phyloP scores from a whole-genome alignment of 2,888 invertebrate species.

The Dione juno region DNA sequence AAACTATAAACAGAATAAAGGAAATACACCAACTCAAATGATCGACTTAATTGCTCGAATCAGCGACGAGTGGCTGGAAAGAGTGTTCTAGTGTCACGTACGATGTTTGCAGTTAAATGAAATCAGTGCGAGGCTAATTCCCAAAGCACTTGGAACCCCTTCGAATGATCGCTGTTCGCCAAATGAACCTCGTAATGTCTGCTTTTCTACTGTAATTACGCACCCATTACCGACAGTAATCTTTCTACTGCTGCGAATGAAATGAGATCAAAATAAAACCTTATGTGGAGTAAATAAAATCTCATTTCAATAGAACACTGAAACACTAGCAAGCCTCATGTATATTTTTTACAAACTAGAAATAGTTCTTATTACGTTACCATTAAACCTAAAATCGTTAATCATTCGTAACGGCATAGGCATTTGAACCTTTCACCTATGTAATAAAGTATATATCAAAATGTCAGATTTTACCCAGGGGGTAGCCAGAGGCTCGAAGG shows the following conservation, averaged over 20 bases:
- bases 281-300: constrained; percentile 54
- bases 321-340: constrained; percentile 29
- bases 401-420: constrained; percentile 47
- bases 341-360: constrained; percentile 56
- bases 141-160: constrained; percentile 69
- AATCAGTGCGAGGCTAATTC: constrained; percentile 62
- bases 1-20: constrained; percentile 8
- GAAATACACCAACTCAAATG: constrained; percentile 28
- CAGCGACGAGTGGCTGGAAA: constrained; percentile 41
- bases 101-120: constrained; percentile 67
- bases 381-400: constrained; percentile 68
- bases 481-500: constrained; percentile 75
- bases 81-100: constrained; percentile 50
- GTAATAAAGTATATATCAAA: constrained; percentile 58
- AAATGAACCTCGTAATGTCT: constrained; percentile 81
- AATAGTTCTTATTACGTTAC: constrained; percentile 70
- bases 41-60: constrained; percentile 45
- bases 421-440: constrained; percentile 44
- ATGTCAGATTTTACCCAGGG: constrained; percentile 52
- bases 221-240: constrained; percentile 79
- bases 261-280: constrained; percentile 52
- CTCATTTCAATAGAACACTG: constrained; percentile 50
- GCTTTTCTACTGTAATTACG: constrained; percentile 82
- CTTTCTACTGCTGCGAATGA: constrained; percentile 57
- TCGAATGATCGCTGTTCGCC: constrained; percentile 71